A percentile compares a stretch with the other conserved stretches of the same genome.
These are phyloP conservation scores for Hemicordylus capensis DNA, from an alignment of 2,113 vertebrate genomes.

Conservation along the genomic window DNA sequence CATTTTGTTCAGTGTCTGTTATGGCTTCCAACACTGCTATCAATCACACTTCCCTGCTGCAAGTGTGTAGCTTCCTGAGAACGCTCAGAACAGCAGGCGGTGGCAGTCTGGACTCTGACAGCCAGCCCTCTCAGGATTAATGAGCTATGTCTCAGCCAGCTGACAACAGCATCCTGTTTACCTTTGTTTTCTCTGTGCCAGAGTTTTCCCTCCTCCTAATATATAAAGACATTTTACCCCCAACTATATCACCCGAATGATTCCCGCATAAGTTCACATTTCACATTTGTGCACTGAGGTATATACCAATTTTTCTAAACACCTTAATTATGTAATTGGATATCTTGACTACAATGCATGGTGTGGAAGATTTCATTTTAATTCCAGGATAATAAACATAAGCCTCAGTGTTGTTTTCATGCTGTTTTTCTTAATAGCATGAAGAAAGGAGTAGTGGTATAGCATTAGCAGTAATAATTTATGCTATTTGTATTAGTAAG, in stretches of 20 bases:
- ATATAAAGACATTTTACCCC: fast-evolving
- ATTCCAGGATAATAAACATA: not conserved
- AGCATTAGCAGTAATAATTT: not conserved
- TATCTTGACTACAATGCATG: not conserved
- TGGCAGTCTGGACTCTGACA: fast-evolving
- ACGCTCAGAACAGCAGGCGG: not conserved
- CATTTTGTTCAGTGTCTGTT: slow-evolving; percentile 1
- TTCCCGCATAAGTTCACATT: fast-evolving
- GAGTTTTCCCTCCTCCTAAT: not conserved
- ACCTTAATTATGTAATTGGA: not conserved
- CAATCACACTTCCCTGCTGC: not conserved
- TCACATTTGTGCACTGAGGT: fast-evolving
- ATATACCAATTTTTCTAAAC: not conserved
- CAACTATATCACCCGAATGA: not conserved
- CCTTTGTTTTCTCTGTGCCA: not conserved
- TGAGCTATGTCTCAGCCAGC: not conserved
- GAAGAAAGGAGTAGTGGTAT: not conserved
- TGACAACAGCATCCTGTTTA: not conserved
- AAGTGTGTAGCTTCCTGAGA: not conserved
- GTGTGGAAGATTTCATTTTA: not conserved
- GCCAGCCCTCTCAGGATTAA: not conserved
- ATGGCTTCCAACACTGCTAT: not conserved
- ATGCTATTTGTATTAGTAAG: not conserved
- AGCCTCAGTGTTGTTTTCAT: fast-evolving
- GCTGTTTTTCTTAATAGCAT: not conserved